These are phyloP conservation scores for Argya squamiceps DNA, from an alignment of 2,797 vertebrate genomes.

Conservation along the genomic window DNA sequence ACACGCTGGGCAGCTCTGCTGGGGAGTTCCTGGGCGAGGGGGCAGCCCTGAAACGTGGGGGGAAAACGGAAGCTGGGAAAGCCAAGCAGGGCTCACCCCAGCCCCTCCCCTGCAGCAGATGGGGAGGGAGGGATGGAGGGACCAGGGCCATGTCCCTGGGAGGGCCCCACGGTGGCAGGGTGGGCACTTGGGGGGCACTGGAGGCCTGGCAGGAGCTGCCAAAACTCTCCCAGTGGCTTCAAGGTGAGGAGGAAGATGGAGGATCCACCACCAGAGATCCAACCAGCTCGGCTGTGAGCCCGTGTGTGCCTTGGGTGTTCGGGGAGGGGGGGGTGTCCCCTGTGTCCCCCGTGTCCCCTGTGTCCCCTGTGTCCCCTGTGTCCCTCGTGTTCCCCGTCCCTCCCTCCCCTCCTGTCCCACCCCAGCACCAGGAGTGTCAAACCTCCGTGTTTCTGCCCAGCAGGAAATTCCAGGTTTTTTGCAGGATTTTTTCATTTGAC, in stretches of 20 bases:
- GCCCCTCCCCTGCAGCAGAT: neutral
- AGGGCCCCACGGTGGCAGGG: fast-evolving
- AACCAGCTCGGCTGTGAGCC: fast-evolving
- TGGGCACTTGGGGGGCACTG: neutral
- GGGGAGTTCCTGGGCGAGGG: neutral
- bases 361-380: neutral
- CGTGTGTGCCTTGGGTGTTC: fast-evolving
- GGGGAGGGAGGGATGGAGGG: neutral
- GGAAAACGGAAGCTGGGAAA: neutral
- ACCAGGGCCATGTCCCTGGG: neutral
- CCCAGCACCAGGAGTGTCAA: neutral
- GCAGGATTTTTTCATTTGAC: neutral
- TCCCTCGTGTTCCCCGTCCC: neutral
- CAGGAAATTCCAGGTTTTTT: slow-evolving; percentile 43
- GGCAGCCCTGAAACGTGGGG: neutral
- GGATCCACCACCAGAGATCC: fast-evolving
- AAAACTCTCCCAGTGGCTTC: neutral
- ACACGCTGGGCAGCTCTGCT: neutral
- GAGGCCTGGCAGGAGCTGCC: neutral
- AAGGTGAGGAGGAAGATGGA: fast-evolving
- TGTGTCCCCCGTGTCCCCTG: neutral
- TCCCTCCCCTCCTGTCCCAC: neutral
- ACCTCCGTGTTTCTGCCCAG: neutral
- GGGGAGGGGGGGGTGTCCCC: neutral
- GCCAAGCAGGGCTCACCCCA: fast-evolving